These are phyloP conservation scores for Centrocercus urophasianus DNA, from an alignment of 2,113 vertebrate genomes.

Conservation along the genomic window DNA sequence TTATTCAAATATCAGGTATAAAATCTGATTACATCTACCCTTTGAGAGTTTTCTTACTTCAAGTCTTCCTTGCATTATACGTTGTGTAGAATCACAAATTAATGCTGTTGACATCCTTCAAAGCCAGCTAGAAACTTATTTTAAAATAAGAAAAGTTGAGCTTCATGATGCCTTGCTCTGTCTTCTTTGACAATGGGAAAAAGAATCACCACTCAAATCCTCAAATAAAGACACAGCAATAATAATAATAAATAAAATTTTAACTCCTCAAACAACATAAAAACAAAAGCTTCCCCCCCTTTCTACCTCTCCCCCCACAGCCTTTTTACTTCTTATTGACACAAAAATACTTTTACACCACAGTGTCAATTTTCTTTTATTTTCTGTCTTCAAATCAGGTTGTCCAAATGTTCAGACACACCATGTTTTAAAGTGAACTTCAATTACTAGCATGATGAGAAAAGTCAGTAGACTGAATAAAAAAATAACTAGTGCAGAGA, in stretches of 20 bases:
- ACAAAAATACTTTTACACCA: neutral
- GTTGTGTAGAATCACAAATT: neutral
- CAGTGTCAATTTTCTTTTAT: neutral
- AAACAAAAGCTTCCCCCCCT: rapidly evolving
- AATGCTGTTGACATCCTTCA: neutral
- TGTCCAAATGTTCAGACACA: neutral
- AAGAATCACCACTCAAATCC: neutral
- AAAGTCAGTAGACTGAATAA: neutral
- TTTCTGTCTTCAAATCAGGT: neutral
- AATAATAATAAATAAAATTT: too few relatives aligned
- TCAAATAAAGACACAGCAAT: rapidly evolving
- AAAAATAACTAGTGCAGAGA: neutral
- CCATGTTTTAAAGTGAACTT: neutral
- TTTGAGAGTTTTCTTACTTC: neutral
- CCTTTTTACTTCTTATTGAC: neutral
- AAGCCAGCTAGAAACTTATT: neutral
- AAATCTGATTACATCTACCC: neutral
- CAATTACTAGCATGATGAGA: neutral
- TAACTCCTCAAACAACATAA: neutral
- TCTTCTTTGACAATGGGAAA: neutral
- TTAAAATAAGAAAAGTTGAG: neutral
- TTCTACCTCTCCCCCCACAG: too few relatives aligned
- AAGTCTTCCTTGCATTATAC: neutral
- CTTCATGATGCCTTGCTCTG: neutral
- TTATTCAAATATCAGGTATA: neutral